Evolutionary conservation across 2,113 vertebrate species (phyloP).

Genomic region (Aplodontia rufa): DNA sequence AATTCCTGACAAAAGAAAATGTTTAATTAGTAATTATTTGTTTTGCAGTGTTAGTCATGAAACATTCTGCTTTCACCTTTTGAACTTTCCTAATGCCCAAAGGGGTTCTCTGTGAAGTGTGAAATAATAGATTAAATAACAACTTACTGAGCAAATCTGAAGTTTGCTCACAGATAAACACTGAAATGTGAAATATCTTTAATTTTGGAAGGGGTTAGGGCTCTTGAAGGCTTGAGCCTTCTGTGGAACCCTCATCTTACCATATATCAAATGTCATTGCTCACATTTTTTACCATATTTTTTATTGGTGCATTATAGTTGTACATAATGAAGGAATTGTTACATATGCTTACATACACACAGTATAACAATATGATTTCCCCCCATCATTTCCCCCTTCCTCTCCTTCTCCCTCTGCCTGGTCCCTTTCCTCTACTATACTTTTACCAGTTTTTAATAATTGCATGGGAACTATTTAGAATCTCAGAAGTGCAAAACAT

Average conservation of each 20-base stretch:
- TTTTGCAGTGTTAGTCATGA: not conserved
- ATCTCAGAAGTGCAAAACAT: too few species aligned
- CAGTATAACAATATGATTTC: too few species aligned
- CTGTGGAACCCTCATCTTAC: not conserved
- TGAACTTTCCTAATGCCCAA: not conserved
- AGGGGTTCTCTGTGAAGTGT: not conserved
- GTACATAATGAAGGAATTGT: too few species aligned
- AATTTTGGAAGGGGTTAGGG: not conserved
- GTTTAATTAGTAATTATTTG: not conserved
- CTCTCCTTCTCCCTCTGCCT: too few species aligned
- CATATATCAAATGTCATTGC: too few species aligned
- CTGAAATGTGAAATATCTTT: not conserved
- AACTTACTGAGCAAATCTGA: not conserved
- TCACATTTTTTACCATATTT: too few species aligned
- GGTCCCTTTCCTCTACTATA: too few species aligned
- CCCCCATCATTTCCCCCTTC: too few species aligned
- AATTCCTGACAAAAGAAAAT: not conserved
- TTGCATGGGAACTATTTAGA: too few species aligned
- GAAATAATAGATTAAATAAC: not conserved
- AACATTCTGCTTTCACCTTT: not conserved
- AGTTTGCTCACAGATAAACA: not conserved
- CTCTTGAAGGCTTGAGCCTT: not conserved
- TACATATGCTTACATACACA: too few species aligned
- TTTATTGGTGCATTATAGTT: too few species aligned
- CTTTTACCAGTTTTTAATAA: too few species aligned